These are phyloP conservation scores for Marronus borbonicus DNA, from an alignment of 2,888 invertebrate species.

Conservation along the genomic window DNA sequence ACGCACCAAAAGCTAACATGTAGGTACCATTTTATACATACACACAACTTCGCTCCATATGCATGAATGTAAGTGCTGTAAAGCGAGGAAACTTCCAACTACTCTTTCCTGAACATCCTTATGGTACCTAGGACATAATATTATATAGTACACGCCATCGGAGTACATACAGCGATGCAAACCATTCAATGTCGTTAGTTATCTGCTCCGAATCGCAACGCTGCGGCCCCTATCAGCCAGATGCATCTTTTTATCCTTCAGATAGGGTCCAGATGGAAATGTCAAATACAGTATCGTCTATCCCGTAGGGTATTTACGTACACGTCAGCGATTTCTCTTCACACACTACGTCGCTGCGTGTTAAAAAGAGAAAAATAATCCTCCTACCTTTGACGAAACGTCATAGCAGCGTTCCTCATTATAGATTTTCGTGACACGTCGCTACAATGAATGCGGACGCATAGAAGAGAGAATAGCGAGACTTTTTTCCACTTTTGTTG, in stretches of 20 bases:
- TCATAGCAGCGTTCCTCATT: slow-evolving; percentile 34
- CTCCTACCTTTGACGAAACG: slow-evolving; percentile 28
- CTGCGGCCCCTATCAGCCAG: slow-evolving; percentile 64
- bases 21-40: no score
- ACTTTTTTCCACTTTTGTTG: slow-evolving; percentile 21
- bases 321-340: slow-evolving; percentile 4
- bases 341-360: not conserved
- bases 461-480: slow-evolving; percentile 1
- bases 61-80: not conserved
- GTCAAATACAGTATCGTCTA: slow-evolving; percentile 66
- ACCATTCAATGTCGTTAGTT: slow-evolving; percentile 52
- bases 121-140: not conserved
- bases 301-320: slow-evolving; percentile 3
- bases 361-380: slow-evolving; percentile 31
- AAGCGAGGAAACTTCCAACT: not conserved
- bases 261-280: slow-evolving; percentile 68
- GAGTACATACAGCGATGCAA: slow-evolving; percentile 29
- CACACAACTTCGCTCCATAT: not conserved
- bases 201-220: slow-evolving; percentile 63
- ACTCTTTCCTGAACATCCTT: slow-evolving; percentile 6
- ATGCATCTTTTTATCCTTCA: slow-evolving; percentile 68
- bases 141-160: slow-evolving; percentile 1
- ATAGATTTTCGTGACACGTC: slow-evolving; percentile 36
- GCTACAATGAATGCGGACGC: slow-evolving; percentile 31
- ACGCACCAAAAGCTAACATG: no score